Evolutionary conservation across 2,888 invertebrate species (phyloP), one percentile per base, ranked within the genome.

Genomic region (Rhorus exstirpatorius): DNA sequence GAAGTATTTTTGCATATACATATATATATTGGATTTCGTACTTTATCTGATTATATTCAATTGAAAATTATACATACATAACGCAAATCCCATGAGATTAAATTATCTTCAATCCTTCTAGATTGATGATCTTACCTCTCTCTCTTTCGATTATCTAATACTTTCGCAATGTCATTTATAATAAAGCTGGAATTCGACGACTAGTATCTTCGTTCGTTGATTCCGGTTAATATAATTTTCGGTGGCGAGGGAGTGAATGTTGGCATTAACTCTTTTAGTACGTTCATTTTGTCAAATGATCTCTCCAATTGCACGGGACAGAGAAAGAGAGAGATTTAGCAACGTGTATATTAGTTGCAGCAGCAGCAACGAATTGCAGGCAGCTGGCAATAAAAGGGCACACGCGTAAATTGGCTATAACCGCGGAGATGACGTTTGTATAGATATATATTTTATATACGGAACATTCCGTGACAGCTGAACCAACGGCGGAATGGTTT

Each of bases 251-350:
- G 24, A 58, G 17, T 35, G 4, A 58, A 58, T 58, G 31, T 12
- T 8, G 24, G 26, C 12, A 24, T 58, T 58, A 58, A 35, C 3
- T 55, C 31, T 31, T 26, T 26, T 14, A 26, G 24, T 35, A 17
- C 14, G 21, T 41, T 61, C 49, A 61, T 77, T 77, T 60, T 51
- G 61, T 61, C 31, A 55, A 77, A 24, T 49, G 41, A 49, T 60
- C 6, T 51, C n/a, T 51, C 38, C n/a, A 67, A 67, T 79, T 67
- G 67, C 49, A 21, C 19, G 17, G 58, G 1, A 14, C 44, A 8
- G 19, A 49, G 60, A 38, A 12, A 49, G 44, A 78, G 49, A 61
- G 58, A 58, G 58, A 51, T 55, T 44, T 63, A 12, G 31, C 19
- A 7, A 46, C n/a, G n/a, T 19, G 10, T 26, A 1, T 7, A 44